These are phyloP conservation scores for Cabera pusaria DNA, from an alignment of 2,888 invertebrate genomes.

Conservation along the genomic window DNA sequence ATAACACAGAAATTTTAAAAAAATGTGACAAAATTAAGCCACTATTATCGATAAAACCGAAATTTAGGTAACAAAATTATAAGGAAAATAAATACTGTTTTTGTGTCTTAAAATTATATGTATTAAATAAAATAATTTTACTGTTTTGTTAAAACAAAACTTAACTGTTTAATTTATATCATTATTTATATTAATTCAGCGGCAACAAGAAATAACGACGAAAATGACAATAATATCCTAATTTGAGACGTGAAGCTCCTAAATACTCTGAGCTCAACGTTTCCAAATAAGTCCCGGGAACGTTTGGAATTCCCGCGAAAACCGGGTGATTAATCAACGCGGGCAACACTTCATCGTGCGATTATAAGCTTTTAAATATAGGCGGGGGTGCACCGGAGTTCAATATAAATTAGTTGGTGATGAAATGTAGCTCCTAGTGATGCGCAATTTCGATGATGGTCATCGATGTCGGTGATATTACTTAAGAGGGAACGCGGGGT, in stretches of 20 bases:
- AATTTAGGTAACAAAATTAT: too few relatives aligned
- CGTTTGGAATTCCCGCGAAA: constrained; percentile 46
- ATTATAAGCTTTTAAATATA: constrained; percentile 80
- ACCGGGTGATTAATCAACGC: constrained; percentile 71
- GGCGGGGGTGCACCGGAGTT: constrained; percentile 62
- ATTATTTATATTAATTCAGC: too few relatives aligned
- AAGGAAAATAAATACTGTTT: too few relatives aligned
- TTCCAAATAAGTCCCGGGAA: constrained; percentile 39
- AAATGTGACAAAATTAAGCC: too few relatives aligned
- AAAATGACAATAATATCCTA: constrained; percentile 37
- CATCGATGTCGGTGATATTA: constrained; percentile 17
- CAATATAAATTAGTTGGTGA: constrained; percentile 78
- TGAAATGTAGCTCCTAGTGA: constrained; percentile 53
- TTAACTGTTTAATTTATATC: too few relatives aligned
- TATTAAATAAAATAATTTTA: too few relatives aligned
- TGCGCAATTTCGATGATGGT: constrained; percentile 18
- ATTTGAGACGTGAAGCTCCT: constrained; percentile 41
- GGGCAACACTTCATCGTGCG: constrained; percentile 76
- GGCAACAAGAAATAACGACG: too few relatives aligned
- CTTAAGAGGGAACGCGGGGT: too few relatives aligned
- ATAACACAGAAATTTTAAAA: too few relatives aligned
- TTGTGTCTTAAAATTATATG: too few relatives aligned
- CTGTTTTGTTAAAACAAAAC: too few relatives aligned
- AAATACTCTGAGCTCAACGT: constrained; percentile 34
- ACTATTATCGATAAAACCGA: too few relatives aligned